Evolutionary conservation across 2,888 invertebrate species (phyloP).

Genomic region (Scelioninae gen. 2): DNA sequence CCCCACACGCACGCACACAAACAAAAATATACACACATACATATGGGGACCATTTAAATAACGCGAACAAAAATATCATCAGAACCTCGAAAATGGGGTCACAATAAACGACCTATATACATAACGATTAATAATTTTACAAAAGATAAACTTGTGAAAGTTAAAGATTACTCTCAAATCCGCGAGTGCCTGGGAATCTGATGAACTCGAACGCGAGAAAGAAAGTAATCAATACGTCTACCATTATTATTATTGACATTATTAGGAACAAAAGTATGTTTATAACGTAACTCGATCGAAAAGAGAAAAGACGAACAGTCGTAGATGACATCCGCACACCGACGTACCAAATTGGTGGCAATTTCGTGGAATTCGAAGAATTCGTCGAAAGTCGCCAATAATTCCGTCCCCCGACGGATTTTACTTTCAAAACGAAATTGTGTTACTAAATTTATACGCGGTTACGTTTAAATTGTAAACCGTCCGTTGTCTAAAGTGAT

Average conservation of each 20-base stretch:
- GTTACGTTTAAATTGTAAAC: slow-evolving; percentile 44
- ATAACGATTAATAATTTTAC: slow-evolving; percentile 43
- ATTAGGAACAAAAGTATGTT: too few species aligned
- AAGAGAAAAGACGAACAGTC: too few species aligned
- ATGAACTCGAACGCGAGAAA: slow-evolving; percentile 22
- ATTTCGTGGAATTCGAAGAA: slow-evolving; percentile 7
- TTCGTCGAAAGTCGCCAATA: slow-evolving; percentile 17
- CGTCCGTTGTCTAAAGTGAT: slow-evolving; percentile 46
- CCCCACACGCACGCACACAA: too few species aligned
- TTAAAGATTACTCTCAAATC: slow-evolving; percentile 41
- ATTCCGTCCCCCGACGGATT: slow-evolving; percentile 21
- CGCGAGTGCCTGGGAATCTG: slow-evolving; percentile 29
- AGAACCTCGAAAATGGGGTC: slow-evolving; percentile 1
- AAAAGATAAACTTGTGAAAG: slow-evolving; percentile 48
- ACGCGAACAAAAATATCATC: slow-evolving; percentile 6
- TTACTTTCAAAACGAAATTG: slow-evolving; percentile 42
- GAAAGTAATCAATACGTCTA: slow-evolving; percentile 41
- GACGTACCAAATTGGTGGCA: too few species aligned
- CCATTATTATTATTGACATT: too few species aligned
- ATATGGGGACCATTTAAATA: too few species aligned
- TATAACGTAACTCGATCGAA: too few species aligned
- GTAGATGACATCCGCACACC: too few species aligned
- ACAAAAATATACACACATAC: too few species aligned
- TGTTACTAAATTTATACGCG: slow-evolving; percentile 29
- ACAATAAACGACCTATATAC: slow-evolving; percentile 45